phyloP scores from a whole-genome alignment of 2,113 vertebrate species.

The Clarias batrachus region DNA sequence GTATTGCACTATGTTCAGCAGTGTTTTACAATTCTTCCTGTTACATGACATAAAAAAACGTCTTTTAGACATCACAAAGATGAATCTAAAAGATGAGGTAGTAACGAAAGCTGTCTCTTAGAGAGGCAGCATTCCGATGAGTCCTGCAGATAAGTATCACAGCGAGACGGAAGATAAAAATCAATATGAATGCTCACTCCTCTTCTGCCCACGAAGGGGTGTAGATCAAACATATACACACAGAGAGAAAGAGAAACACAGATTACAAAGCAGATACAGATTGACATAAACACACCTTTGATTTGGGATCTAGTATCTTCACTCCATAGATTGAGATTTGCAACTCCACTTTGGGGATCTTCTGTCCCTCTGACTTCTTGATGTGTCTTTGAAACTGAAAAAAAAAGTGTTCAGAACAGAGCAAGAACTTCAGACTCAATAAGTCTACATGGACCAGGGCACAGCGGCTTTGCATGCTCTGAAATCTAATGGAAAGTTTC shows the following conservation, averaged over 20 bases:
- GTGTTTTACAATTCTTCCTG: neutral
- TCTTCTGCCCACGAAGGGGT: neutral
- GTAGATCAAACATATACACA: neutral
- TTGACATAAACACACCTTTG: constrained; percentile 79
- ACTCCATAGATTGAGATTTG: constrained; percentile 98
- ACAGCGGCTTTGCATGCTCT: neutral
- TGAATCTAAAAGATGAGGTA: neutral
- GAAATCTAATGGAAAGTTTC: neutral
- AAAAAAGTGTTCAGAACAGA: constrained; percentile 1
- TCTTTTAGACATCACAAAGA: neutral
- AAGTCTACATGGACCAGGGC: neutral
- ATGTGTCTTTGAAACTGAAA: constrained; percentile 95
- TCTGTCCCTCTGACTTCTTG: constrained; percentile 97
- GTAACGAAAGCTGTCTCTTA: no score
- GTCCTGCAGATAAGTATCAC: neutral
- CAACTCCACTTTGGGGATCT: constrained; percentile 92
- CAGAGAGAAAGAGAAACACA: neutral
- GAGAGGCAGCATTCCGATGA: neutral
- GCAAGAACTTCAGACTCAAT: neutral
- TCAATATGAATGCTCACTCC: neutral
- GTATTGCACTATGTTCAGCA: neutral
- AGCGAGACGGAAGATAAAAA: neutral
- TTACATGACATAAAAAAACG: neutral
- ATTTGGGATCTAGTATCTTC: constrained; percentile 94
- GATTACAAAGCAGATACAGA: neutral